These are phyloP conservation scores for Prionailurus bengalensis DNA, from an alignment of 2,113 vertebrate genomes.

Conservation along the genomic window DNA sequence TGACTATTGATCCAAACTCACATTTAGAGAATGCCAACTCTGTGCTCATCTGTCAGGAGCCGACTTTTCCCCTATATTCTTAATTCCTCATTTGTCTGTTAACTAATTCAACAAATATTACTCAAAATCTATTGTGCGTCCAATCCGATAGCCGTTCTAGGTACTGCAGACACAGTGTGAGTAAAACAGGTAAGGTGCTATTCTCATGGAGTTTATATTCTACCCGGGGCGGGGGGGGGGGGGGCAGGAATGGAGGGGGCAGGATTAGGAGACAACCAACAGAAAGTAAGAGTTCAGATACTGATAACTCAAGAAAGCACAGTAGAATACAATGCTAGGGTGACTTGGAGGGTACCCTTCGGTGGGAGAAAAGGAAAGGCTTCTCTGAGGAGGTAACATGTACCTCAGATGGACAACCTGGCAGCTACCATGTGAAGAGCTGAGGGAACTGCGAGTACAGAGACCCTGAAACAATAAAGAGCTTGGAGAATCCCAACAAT, in stretches of 20 bases:
- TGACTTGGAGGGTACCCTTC: neutral
- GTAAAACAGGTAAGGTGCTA: neutral
- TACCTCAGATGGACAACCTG: neutral
- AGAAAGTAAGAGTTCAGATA: neutral
- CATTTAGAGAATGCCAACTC: neutral
- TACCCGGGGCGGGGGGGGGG: no score
- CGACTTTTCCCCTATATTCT: conserved; percentile 36
- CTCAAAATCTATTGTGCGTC: neutral
- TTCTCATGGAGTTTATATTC: neutral
- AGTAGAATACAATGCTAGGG: neutral
- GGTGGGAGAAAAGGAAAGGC: neutral
- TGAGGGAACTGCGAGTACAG: neutral
- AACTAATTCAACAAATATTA: conserved; percentile 10
- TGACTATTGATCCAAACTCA: neutral
- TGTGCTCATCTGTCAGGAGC: neutral
- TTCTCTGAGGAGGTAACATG: neutral
- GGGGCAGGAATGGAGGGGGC: no score
- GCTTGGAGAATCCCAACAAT: neutral
- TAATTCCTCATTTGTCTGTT: neutral
- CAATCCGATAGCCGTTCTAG: neutral
- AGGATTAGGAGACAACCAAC: neutral
- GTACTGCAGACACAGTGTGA: neutral
- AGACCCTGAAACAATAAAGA: neutral
- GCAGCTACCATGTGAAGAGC: neutral
- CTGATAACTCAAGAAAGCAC: neutral